Base-by-base conservation (phyloP, 92 coral and sea anemone genomes). In the Epizoanthus rinbou region DNA sequence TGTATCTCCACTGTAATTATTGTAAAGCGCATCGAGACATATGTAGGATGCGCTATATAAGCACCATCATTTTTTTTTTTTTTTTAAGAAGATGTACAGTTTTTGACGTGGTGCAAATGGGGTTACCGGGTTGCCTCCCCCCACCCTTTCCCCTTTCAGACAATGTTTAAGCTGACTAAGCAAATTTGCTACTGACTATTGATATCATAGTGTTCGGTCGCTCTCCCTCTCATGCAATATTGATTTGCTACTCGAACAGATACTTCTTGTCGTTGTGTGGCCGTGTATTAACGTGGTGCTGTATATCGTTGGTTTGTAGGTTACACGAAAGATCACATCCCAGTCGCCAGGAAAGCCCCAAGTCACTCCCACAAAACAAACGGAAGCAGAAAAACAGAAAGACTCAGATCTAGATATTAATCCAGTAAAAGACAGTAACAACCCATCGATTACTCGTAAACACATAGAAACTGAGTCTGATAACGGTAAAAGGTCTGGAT, bases 281-380 rank as follows among this genome's bases (percentile, higher is more conserved):
- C 23, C 16, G 25, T 1, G 8, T 65, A 3, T 65, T 23, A 65
- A 10, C n/a, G n/a, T 65, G 13, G 6, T 6, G 18, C 28, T 67
- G 15, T 67, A 5, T n/a, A 3, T 67, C 15, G 18, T 53, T 53
- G 35, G 23, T 54, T 74, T 74, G 64, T 74, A 74, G 79, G 79
- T 74, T 74, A 74, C 79, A 10, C 79, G 79, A 52, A 74, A 74
- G n/a, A 54, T 74, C 64, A 74, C 79, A 15, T 74, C 79, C 25
- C 79, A 74, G 39, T 74, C 79, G 2, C 79, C 79, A 25, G 79
- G 79, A 53, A 74, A 74, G 79, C 16, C 79, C 1, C 79, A 66
- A 4, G 18, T n/a, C 19, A 23, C 64, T 6, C 50, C 64, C 13
- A 17, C 64, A 25, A 25, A 18, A 17, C 64, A 53, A 25, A 62